Evolutionary conservation across 2,888 invertebrate species (phyloP).

Genomic region (Napeogenes sylphis): DNA sequence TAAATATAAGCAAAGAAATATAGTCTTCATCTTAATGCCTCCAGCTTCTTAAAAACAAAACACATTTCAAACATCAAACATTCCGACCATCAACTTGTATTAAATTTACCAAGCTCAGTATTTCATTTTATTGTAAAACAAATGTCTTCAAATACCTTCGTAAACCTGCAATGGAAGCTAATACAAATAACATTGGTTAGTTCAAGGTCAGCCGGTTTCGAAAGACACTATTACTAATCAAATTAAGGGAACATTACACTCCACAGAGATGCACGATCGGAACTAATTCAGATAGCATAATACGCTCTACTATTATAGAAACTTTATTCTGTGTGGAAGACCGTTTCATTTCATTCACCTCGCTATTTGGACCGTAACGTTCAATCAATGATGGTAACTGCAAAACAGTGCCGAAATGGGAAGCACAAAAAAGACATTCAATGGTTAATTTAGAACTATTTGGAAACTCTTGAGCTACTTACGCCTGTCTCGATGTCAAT

Average conservation of each 20-base stretch:
- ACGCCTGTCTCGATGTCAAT: constrained; percentile 23
- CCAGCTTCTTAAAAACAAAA: too few relatives aligned
- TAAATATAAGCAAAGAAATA: too few relatives aligned
- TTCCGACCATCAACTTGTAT: too few relatives aligned
- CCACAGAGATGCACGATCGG: background rate
- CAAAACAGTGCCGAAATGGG: background rate
- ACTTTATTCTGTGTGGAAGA: too few relatives aligned
- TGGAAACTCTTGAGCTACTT: constrained; percentile 26
- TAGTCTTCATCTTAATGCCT: too few relatives aligned
- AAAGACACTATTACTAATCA: constrained; percentile 5
- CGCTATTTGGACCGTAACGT: background rate
- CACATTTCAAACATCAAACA: too few relatives aligned
- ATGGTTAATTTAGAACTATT: constrained; percentile 20
- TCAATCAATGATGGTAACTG: background rate
- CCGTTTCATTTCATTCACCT: background rate
- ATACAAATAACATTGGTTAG: constrained; percentile 3
- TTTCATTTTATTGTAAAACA: too few relatives aligned
- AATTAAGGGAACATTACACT: constrained; percentile 1
- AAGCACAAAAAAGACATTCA: constrained; percentile 7
- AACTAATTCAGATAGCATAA: too few relatives aligned
- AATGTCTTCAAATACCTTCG: too few relatives aligned
- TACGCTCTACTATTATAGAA: too few relatives aligned
- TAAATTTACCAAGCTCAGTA: too few relatives aligned
- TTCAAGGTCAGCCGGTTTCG: constrained; percentile 24
- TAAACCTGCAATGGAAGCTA: too few relatives aligned